Evolutionary conservation across 2,797 vertebrate species (phyloP), one percentile per base, ranked within the genome.

Genomic region (Delichon dasypus): DNA sequence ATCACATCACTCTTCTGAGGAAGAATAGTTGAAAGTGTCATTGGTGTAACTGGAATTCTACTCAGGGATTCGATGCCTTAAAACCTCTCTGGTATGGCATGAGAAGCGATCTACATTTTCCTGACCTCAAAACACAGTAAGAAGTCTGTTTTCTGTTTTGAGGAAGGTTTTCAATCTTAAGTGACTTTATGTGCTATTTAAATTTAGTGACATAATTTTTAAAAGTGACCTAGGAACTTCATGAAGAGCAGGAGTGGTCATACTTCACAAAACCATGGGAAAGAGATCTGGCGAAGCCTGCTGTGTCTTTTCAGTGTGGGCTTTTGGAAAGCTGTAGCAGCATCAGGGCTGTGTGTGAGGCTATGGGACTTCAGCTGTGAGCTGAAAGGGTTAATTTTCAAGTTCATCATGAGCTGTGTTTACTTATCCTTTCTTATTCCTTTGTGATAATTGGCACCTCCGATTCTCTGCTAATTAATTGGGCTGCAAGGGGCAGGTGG

Each of bases 401-500:
- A 95, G 78, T 96, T 97, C 85, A 89, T 70, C 57, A 53, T 74
- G 95, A 79, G 76, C 92, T 95, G 70, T 97, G 95, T 98, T 97
- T 98, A 91, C 97, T 96, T 96, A 96, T 94, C 47, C 94, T 97
- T 96, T 97, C 95, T 95, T 96, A 83, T 40, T 97, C 57, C 88
- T 97, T 77, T 82, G 96, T 97, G 95, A 96, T 98, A 97, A 98
- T 98, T 98, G 98, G 98, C 98, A 98, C 98, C 98, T 98, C 79
- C 48, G 93, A 97, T 97, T 97, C 95, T 91, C 73, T 96, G 95
- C 97, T 97, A 98, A 98, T 98, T 98, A 99, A 98, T 98, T 98
- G 97, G 98, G 96, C 97, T 97, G 96, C 93, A 95, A 90, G 97
- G 98, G 98, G 97, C 98, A 98, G 98, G 98, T 98, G 98, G 98